Conservation (phyloP, 2,888 invertebrate genomes). For the Acanthosepion pharaonis region DNA sequence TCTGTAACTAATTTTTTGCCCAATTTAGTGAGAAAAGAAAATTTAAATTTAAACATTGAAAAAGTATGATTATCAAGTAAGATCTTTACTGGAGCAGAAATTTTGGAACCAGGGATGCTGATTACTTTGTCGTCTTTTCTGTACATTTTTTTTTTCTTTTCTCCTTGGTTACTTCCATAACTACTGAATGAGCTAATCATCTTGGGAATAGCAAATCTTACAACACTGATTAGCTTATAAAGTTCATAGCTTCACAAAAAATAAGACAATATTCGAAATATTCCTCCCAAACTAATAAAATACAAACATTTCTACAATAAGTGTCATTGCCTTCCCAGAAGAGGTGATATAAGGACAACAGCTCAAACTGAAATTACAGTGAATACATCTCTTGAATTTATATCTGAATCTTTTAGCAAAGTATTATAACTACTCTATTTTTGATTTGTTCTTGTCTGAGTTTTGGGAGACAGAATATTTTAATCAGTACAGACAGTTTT, state of each 20-base stretch:
- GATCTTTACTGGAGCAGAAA: constrained; percentile 18
- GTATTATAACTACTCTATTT: no score
- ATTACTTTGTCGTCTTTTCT: neutral
- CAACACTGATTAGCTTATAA: neutral
- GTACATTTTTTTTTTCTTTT: neutral
- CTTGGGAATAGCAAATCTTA: neutral
- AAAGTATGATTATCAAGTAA: neutral
- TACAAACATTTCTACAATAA: neutral
- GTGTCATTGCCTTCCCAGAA: neutral
- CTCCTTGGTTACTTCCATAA: neutral
- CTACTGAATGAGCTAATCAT: neutral
- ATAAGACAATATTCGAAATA: neutral
- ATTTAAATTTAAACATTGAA: neutral
- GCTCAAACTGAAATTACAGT: neutral
- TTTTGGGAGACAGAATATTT: no score
- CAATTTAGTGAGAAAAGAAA: neutral
- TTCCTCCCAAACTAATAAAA: neutral
- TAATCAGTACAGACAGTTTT: no score
- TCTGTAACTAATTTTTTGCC: neutral
- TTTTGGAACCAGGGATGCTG: neutral
- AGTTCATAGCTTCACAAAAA: neutral
- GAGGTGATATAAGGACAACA: neutral
- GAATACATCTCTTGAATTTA: no score
- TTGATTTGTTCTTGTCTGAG: no score
- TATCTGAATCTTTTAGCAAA: no score